phyloP scores from a whole-genome alignment of 2,113 vertebrate genomes.

The Cisticola juncidis region DNA sequence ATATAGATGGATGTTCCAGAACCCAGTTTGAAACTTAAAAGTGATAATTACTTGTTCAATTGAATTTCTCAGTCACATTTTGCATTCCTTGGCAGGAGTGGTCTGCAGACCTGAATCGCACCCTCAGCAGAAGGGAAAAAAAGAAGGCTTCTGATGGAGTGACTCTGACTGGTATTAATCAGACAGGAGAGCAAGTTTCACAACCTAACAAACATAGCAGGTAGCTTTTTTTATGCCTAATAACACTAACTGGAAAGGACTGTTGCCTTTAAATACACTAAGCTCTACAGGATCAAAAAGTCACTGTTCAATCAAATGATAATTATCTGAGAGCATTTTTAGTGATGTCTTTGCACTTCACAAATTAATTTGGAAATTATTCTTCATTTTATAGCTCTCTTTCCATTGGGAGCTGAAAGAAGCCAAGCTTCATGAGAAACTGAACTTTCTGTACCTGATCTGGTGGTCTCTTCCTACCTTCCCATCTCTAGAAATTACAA shows the following conservation, averaged over 20 bases:
- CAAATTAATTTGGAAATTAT: not conserved
- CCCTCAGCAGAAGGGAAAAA: slow-evolving; percentile 90
- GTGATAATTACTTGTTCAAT: not conserved
- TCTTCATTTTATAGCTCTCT: not conserved
- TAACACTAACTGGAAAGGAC: not conserved
- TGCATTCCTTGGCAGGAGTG: slow-evolving; percentile 80
- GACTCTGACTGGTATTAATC: slow-evolving; percentile 90
- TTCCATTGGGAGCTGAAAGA: not conserved
- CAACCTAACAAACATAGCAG: slow-evolving; percentile 84
- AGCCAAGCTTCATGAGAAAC: not conserved
- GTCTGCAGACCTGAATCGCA: slow-evolving; percentile 93
- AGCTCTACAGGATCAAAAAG: not conserved
- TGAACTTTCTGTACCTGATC: not conserved
- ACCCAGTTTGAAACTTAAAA: not conserved
- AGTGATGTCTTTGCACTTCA: not conserved
- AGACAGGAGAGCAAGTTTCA: slow-evolving; percentile 83
- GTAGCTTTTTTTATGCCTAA: slow-evolving; percentile 38
- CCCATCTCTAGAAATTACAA: not conserved
- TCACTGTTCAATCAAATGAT: not conserved
- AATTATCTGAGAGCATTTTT: not conserved
- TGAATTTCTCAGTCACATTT: not conserved
- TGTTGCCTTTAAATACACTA: not conserved
- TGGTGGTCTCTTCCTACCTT: not conserved
- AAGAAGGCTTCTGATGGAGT: slow-evolving; percentile 90
- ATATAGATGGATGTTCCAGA: not conserved